Evolutionary conservation across 2,888 invertebrate genomes (phyloP), one percentile per base, ranked within the genome.

Genomic region (Drepanosiphum platanoidis): DNA sequence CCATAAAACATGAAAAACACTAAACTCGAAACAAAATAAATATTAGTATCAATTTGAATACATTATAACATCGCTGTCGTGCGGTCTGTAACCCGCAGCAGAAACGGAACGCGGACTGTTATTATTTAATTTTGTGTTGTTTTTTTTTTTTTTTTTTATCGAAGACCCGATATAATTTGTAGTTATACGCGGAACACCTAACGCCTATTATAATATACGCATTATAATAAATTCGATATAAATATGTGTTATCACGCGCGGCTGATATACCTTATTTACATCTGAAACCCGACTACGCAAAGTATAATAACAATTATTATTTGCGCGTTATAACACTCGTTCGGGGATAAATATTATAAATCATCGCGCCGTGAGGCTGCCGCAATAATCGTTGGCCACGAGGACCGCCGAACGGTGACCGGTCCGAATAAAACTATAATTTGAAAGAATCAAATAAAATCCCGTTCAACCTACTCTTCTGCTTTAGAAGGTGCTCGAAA

Each of bases 11-110:
- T 27, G 36, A 27, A 36, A 77, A 58, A n/a, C 61, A 34, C 36
- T 77, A 61, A 77, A 58, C 36, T 36, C n/a, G 58, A 36, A 77
- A 58, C n/a, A 36, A 46, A 58, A 61, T 61, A 61, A 61, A 61
- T 27, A 61, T 27, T 27, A 36, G 15, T 58, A 77, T 36, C 34
- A 77, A 77, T 77, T 77, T 58, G 58, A 77, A 77, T 77, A 68
- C 34, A 66, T 78, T 61, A 61, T 75, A 36, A 32, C 34, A 75
- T 15, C 34, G 39, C 34, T 58, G n/a, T 36, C 27, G 61, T 64
- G 78, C 36, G 36, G 66, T 66, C 30, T 66, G 77, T 27, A 36
- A 18, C 32, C 61, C 15, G 36, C 61, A 34, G 36, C 36, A 27
- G 52, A 22, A 52, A 52, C 18, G 22, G 22, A 52, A 52, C 52